These are phyloP conservation scores for Carpatolechia fugitivella DNA, from an alignment of 2,888 invertebrate genomes.

Conservation along the genomic window DNA sequence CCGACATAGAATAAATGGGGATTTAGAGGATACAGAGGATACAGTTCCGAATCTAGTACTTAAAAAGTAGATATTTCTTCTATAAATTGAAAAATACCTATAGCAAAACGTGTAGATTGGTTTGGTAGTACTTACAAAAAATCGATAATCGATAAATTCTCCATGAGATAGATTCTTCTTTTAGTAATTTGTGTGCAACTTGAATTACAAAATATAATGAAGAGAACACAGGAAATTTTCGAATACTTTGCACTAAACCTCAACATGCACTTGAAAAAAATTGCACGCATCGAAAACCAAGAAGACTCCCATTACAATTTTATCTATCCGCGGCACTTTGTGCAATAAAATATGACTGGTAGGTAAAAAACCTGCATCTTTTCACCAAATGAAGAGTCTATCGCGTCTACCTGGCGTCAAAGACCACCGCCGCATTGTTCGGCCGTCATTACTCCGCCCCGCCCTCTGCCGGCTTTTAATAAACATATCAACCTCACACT, in stretches of 20 bases:
- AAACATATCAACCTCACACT: constrained; percentile 64
- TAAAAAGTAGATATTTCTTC: too few species aligned
- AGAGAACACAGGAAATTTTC: too few species aligned
- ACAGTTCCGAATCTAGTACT: too few species aligned
- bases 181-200: too few species aligned
- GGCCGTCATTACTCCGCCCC: constrained; percentile 33
- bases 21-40: not conserved
- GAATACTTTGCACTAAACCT: too few species aligned
- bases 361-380: not conserved
- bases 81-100: too few species aligned
- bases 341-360: constrained; percentile 2
- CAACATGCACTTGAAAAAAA: not conserved
- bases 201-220: too few species aligned
- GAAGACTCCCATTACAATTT: not conserved
- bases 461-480: constrained; percentile 46
- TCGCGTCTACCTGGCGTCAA: constrained; percentile 8
- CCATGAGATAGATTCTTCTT: too few species aligned
- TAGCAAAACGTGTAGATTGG: too few species aligned
- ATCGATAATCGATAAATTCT: too few species aligned
- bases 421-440: constrained; percentile 4
- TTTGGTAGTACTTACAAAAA: too few species aligned
- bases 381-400: constrained; percentile 1
- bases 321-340: not conserved
- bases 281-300: not conserved
- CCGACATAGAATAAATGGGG: constrained; percentile 20